Conservation (phyloP, 2,888 invertebrate species). For the Terebella lapidaria region DNA sequence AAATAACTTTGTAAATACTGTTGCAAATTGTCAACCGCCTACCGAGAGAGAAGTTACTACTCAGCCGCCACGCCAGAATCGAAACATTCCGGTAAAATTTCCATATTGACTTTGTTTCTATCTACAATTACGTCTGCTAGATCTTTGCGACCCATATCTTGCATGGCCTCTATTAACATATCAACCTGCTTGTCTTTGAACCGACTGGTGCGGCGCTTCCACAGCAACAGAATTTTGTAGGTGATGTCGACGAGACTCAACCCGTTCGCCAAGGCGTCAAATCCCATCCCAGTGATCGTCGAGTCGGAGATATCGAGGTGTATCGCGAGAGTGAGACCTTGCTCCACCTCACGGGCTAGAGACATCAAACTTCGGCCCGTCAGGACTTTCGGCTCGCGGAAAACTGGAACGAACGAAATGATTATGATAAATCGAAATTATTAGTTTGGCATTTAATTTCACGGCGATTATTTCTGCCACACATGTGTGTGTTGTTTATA, state of each 20-base stretch:
- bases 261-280: constrained; percentile 50
- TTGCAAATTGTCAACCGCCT: too few species aligned
- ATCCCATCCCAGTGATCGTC: constrained; percentile 50
- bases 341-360: constrained; percentile 41
- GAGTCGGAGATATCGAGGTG: constrained; percentile 49
- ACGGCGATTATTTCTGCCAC: too few species aligned
- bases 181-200: constrained; percentile 31
- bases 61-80: not conserved
- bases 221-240: constrained; percentile 48
- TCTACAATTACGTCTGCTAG: constrained; percentile 37
- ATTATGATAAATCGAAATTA: too few species aligned
- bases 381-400: constrained; percentile 43
- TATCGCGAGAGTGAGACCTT: constrained; percentile 49
- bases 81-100: constrained; percentile 39
- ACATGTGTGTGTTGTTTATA: too few species aligned
- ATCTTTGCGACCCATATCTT: constrained; percentile 41
- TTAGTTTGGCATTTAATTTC: too few species aligned
- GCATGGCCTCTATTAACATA: constrained; percentile 33
- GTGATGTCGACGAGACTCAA: constrained; percentile 46
- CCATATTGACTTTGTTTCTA: constrained; percentile 37
- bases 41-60: not conserved
- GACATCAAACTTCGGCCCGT: constrained; percentile 45
- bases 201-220: constrained; percentile 38
- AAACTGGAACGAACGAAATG: constrained; percentile 38
- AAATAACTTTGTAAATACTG: too few species aligned